Conservation (phyloP, 2,797 vertebrate genomes). For the Acanthurus leucopareius region DNA sequence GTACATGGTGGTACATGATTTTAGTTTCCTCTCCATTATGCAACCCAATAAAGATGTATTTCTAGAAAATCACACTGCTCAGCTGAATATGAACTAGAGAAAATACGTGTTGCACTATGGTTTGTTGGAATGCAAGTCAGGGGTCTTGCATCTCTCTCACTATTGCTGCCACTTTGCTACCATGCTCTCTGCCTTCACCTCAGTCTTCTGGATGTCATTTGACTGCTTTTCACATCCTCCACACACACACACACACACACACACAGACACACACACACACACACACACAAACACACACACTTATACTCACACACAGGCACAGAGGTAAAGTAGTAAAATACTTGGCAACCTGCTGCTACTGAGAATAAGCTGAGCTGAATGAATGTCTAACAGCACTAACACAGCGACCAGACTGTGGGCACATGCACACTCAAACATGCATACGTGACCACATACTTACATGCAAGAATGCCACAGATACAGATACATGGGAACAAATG, state of each 20-base stretch:
- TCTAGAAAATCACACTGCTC: neutral
- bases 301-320: neutral
- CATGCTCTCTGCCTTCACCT: conserved; percentile 64
- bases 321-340: conserved; percentile 73
- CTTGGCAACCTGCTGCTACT: conserved; percentile 72
- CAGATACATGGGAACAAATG: neutral
- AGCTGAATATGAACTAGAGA: neutral
- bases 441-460: neutral
- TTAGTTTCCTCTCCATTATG: no score
- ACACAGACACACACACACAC: conserved; percentile 20
- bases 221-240: conserved; percentile 75
- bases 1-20: no score
- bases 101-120: neutral
- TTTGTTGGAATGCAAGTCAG: neutral
- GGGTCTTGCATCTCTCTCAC: conserved; percentile 14
- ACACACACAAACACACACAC: conserved; percentile 41
- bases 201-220: conserved; percentile 43
- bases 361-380: conserved; percentile 70
- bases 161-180: conserved; percentile 60
- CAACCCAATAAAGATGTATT: neutral
- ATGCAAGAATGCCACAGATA: neutral
- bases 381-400: conserved; percentile 64
- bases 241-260: conserved; percentile 49
- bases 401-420: conserved; percentile 55
- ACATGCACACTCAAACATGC: conserved; percentile 21